Base-by-base conservation (phyloP, 2,797 vertebrate genomes). In the Xiphorhynchus erythropygius region DNA sequence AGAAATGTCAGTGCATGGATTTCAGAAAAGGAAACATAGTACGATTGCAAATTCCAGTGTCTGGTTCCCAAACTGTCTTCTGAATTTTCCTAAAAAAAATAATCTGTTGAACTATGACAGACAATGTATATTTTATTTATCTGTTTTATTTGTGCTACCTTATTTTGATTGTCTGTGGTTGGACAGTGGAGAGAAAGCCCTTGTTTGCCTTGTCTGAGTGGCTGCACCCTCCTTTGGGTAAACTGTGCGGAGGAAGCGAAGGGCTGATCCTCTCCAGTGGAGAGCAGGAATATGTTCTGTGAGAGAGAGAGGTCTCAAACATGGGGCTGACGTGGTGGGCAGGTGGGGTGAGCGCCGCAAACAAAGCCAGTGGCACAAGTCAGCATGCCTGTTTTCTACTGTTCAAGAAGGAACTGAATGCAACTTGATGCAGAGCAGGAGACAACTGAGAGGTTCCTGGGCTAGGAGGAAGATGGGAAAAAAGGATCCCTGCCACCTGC, bases 191-290 rank as follows among this genome's bases (percentile, higher is more conserved):
- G 52, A 44, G 42, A 77, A 80, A 69, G 15, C 2, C 6, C 13
- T 19, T 6, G 4, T 35, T 80, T 78, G 23, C 33, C 41, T 60
- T 85, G 41, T 84, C 16, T 24, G 21, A 8, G 9, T 18, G 53
- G 49, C 46, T 39, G 42, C 18, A n/a, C 23, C 17, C 59, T 28
- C 28, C 19, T 7, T 0, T 7, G 11, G 14, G 28, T 11, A 49
- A 69, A 41, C 35, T 0, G 0, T 14, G 14, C 0, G 0, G 49
- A 80, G 32, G n/a, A 16, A 46, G 4, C 16, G 11, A 35, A 28
- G 53, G n/a, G n/a, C 46, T 65, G 55, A 50, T 18, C 11, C 8
- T 44, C 5, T 30, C 17, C 16, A 41, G 18, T 5, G 10, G 4
- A 59, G 27, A 12, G 28, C 35, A 78, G 19, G 65, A 64, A 46